These are phyloP conservation scores for Telmatherina bonti DNA, from an alignment of 2,797 vertebrate species.

Conservation along the genomic window DNA sequence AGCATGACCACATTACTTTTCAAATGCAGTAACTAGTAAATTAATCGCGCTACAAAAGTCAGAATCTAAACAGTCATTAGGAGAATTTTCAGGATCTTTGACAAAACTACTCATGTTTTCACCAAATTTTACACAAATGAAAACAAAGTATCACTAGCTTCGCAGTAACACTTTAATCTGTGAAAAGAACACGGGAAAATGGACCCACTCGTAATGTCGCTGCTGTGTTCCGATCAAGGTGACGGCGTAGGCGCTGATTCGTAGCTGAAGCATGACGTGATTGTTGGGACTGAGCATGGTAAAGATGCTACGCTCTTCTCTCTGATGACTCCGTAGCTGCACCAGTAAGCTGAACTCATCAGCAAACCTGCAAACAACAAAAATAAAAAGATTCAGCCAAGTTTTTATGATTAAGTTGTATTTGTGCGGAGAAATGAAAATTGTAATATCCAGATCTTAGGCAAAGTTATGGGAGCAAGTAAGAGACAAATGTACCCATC, in stretches of 20 bases:
- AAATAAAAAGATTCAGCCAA: not conserved
- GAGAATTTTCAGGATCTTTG: no score
- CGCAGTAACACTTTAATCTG: no score
- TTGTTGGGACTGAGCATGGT: constrained; percentile 84
- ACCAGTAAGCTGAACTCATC: constrained; percentile 89
- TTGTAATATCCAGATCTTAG: not conserved
- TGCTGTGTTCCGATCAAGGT: constrained; percentile 86
- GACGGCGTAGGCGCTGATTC: constrained; percentile 79
- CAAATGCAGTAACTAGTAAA: no score
- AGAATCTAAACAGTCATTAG: not conserved
- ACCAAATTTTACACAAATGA: no score
- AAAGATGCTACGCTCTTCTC: constrained; percentile 85
- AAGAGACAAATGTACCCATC: constrained; percentile 74
- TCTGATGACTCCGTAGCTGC: constrained; percentile 82
- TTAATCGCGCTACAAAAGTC: no score
- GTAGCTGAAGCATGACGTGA: constrained; percentile 86
- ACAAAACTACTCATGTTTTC: no score
- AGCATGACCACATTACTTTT: no score
- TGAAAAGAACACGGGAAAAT: no score
- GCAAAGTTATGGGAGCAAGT: not conserved
- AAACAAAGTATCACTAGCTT: no score
- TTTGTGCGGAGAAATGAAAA: not conserved
- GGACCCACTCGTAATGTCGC: constrained; percentile 90
- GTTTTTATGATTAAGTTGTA: not conserved
- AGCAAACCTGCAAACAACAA: constrained; percentile 80